Base-by-base conservation (phyloP, 2,113 vertebrate species). In the Cheirogaleus medius region DNA sequence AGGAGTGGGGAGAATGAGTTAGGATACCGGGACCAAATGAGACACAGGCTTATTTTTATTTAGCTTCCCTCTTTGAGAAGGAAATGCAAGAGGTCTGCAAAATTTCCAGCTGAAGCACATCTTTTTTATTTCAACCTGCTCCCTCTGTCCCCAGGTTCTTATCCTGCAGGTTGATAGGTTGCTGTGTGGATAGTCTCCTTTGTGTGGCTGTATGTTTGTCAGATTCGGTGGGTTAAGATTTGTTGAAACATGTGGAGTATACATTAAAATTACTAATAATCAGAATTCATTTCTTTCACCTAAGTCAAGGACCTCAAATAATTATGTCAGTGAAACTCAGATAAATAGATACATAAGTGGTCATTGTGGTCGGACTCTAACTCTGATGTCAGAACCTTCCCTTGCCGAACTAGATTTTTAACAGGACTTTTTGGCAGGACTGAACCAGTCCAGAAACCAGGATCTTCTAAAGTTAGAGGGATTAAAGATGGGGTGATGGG, bases 1-100 rank as follows among this genome's bases (percentile, higher is more conserved):
- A 17, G 7, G 23, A 34, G 14, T 32, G 13, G n/a, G 96, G 95
- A 98, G 97, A 98, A 98, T 68, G 80, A 97, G 97, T 98, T 97
- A 98, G 98, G 97, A 98, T 98, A 96, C 98, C 98, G 97, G 98
- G 98, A 98, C 98, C 97, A 98, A 99, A 99, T 99, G 98, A 99
- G 98, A 98, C 87, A 81, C 90, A 96, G 96, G 98, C 98, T 99
- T 98, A 97, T 99, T 99, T 99, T 99, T 99, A 44, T 37, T 49
- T 20, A 49, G 98, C 98, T 98, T 98, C 96, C 97, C 93, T 96
- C 96, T 98, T 42, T 49, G 78, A 91, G 68, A 89, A 96, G 68
- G 94, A 96, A 97, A 92, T 63, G 60, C 27, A 97, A 97, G 1
- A 20, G 9, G 21, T 56, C 23, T 3, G 10, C 90, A 96, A 37